phyloP scores from a whole-genome alignment of 2,113 vertebrate species.

The Engystomops pustulosus region DNA sequence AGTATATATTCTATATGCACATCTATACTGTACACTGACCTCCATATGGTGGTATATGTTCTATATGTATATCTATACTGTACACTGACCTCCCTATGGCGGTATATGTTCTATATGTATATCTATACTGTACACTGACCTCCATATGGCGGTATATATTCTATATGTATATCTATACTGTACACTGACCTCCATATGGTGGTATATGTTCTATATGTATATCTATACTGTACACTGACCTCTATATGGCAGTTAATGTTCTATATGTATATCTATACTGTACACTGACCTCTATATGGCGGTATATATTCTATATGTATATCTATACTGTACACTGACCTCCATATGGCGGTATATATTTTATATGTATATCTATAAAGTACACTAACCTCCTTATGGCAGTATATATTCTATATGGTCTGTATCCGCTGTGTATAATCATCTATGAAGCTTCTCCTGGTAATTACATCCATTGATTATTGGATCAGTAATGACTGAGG shows the following conservation, averaged over 20 bases:
- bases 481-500: neutral
- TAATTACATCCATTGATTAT: neutral
- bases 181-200: neutral
- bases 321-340: neutral
- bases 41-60: too few species aligned
- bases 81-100: too few species aligned
- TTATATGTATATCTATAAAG: neutral
- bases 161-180: neutral
- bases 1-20: too few species aligned
- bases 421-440: too few species aligned
- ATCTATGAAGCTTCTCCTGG: neutral
- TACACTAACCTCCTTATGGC: neutral
- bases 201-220: neutral
- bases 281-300: too few species aligned
- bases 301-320: neutral
- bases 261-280: too few species aligned
- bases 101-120: too few species aligned
- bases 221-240: neutral
- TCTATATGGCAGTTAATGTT: neutral
- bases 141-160: slow-evolving; percentile 28
- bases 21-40: too few species aligned
- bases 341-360: neutral
- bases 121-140: too few species aligned
- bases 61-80: too few species aligned
- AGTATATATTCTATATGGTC: neutral